Evolutionary conservation across 2,888 invertebrate species (phyloP), one percentile per base, ranked within the genome.

Genomic region (Copidosoma aretas): DNA sequence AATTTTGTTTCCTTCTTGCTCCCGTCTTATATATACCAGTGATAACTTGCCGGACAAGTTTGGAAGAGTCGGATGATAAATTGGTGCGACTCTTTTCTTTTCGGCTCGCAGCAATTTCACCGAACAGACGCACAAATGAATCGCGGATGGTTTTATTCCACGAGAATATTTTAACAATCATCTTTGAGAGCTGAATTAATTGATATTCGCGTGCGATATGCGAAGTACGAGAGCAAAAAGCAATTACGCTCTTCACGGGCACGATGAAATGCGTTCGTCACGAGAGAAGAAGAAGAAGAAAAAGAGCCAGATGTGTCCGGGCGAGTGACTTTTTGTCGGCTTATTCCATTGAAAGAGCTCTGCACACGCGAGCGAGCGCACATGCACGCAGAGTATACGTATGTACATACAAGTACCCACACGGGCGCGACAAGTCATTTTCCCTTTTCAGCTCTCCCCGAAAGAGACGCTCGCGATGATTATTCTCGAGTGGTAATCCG

Each of bases 1-100:
- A 80, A 4, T 46, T 17, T 12, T 46, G 41, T 46, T 46, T 46
- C 12, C 12, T 46, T 46, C 17, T 46, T 46, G 8, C 43, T 12
- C 14, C 15, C 4, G 43, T 46, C 12, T 46, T 15, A 46, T n/a
- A n/a, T n/a, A n/a, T n/a, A n/a, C 14, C 4, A 46, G 43, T 46
- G 43, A 14, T 17, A 17, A 46, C 17, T 17, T 46, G 15, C 43
- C 1, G 15, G 14, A 46, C 43, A 15, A 17, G 14, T 46, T 17
- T 46, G 1, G 43, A 1, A 46, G 43, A 12, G 43, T 46, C 43
- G 1, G 17, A 17, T 46, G 43, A 17, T 46, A 46, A 4, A 46
- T 17, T 46, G 43, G 8, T 12, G 8, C 3, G 32, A 32, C 32
- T 32, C 3, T 32, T 32, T 32, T 32, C 8, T 3, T 32, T 32